These are phyloP conservation scores for Chrysemys picta DNA, from an alignment of 2,113 vertebrate species.

Conservation along the genomic window DNA sequence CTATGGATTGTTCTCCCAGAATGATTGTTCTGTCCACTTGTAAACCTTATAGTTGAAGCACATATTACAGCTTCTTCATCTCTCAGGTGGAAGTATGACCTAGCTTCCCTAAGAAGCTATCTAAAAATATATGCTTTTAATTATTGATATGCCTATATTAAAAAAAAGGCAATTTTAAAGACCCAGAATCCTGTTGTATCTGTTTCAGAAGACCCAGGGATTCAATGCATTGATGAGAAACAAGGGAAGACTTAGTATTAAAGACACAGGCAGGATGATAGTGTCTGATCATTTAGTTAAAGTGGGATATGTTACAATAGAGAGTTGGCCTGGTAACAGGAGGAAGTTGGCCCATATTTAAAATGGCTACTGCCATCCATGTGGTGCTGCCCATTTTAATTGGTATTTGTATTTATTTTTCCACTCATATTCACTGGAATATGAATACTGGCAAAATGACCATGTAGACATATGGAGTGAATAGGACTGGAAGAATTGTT, in stretches of 20 bases:
- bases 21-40: not conserved
- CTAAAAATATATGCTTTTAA: not conserved
- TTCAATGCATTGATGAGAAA: not conserved
- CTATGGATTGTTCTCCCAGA: not conserved
- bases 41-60: not conserved
- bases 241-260: not conserved
- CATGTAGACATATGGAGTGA: fast-evolving
- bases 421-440: fast-evolving
- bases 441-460: not conserved
- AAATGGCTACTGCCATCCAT: not conserved
- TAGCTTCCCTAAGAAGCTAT: not conserved
- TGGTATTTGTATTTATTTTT: not conserved
- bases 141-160: not conserved
- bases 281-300: not conserved
- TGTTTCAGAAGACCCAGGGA: not conserved
- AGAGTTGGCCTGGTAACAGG: not conserved
- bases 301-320: not conserved
- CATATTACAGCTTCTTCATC: not conserved
- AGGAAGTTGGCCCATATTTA: not conserved
- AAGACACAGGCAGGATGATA: fast-evolving
- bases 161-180: not conserved
- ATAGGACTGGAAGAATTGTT: not conserved
- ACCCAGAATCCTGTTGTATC: not conserved
- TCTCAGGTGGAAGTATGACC: not conserved
- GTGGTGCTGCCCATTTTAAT: not conserved